Conservation (phyloP, 2,888 invertebrate genomes). For the Philaethria dido region DNA sequence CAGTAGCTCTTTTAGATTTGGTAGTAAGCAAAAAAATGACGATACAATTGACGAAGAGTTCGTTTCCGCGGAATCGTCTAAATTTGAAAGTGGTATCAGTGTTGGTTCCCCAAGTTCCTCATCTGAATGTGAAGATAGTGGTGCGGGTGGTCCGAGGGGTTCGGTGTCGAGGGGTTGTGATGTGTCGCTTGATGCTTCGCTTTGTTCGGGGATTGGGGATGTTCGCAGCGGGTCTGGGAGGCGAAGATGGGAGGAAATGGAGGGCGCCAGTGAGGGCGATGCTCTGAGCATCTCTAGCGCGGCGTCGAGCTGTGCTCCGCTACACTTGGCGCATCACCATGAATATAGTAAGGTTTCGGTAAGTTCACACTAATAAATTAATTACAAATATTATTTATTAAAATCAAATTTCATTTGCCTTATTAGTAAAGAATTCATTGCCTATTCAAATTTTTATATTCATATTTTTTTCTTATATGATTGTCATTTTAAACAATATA, state of each 20-base stretch:
- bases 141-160: constrained; percentile 53
- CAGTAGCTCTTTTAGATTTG: constrained; percentile 75
- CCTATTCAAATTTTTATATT: background rate
- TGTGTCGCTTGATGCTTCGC: constrained; percentile 67
- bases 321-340: constrained; percentile 72
- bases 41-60: constrained; percentile 62
- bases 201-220: constrained; percentile 73
- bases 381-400: background rate
- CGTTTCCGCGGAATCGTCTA: constrained; percentile 57
- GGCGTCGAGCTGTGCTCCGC: constrained; percentile 76
- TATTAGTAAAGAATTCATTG: background rate
- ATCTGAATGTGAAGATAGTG: constrained; percentile 71
- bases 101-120: constrained; percentile 70
- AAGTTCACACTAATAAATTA: constrained; percentile 49
- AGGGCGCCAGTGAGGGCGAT: constrained; percentile 75
- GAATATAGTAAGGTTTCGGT: constrained; percentile 80
- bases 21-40: constrained; percentile 57
- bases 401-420: too few relatives aligned
- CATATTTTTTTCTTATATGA: background rate
- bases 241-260: constrained; percentile 76
- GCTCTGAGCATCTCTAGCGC: constrained; percentile 79
- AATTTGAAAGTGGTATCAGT: constrained; percentile 73
- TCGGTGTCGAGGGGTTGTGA: constrained; percentile 49
- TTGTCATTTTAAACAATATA: background rate
- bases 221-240: constrained; percentile 82